Evolutionary conservation across 1,140 invertebrate species (phyloP).

Genomic region (Laodelphax striatellus): DNA sequence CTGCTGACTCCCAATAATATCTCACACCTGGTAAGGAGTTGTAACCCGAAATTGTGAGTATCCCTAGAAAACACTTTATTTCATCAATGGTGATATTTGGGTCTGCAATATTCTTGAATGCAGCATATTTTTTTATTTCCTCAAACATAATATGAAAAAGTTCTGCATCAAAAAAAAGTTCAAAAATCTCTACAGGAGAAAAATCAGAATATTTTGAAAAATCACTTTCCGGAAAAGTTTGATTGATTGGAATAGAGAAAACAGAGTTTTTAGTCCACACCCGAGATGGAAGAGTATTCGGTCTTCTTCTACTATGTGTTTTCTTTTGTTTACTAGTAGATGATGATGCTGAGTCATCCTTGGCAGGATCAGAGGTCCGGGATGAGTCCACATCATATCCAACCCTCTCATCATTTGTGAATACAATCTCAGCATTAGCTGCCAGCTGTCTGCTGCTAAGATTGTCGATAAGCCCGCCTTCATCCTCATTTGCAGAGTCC

Average conservation of each 20-base stretch:
- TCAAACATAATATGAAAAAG: slow-evolving; percentile 2
- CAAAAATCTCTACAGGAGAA: slow-evolving; percentile 6
- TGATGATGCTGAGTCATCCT: too few relatives aligned
- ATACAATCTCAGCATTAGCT: slow-evolving; percentile 16
- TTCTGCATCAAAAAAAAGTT: slow-evolving; percentile 5
- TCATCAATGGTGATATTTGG: slow-evolving; percentile 10
- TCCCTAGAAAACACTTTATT: slow-evolving; percentile 15
- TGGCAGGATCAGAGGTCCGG: too few relatives aligned
- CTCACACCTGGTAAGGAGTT: slow-evolving; percentile 6
- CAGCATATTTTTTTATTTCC: slow-evolving; percentile 6
- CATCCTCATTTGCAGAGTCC: slow-evolving; percentile 21
- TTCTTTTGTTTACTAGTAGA: not conserved
- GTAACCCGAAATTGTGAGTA: slow-evolving; percentile 17
- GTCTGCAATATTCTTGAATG: slow-evolving; percentile 6
- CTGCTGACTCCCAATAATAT: slow-evolving; percentile 15
- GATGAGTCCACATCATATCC: slow-evolving; percentile 2
- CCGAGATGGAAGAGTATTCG: not conserved
- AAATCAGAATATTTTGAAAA: slow-evolving; percentile 8
- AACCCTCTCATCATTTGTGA: slow-evolving; percentile 1
- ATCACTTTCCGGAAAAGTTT: slow-evolving; percentile 9
- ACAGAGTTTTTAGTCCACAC: slow-evolving; percentile 1
- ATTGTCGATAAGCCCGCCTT: slow-evolving; percentile 20
- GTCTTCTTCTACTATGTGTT: not conserved
- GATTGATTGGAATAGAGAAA: not conserved
- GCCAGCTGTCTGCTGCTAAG: slow-evolving; percentile 16